These are phyloP conservation scores for Melanostoma scalare DNA, from an alignment of 2,888 invertebrate genomes.

Conservation along the genomic window DNA sequence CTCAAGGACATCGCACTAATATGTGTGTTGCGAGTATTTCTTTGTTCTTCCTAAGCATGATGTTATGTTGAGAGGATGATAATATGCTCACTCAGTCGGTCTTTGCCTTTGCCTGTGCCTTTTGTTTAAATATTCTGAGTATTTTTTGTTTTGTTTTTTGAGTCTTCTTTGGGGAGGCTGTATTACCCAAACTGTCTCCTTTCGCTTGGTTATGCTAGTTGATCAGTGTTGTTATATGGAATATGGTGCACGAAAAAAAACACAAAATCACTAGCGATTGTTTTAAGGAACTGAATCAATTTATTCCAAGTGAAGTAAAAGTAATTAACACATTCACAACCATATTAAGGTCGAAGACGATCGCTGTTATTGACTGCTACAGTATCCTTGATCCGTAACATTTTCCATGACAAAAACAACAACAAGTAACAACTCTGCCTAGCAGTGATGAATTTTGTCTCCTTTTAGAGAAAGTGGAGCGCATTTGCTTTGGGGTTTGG, in stretches of 20 bases:
- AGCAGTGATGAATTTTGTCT: background rate
- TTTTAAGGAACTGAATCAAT: too few species aligned
- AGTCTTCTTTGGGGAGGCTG: background rate
- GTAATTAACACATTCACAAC: too few species aligned
- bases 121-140: constrained; percentile 10
- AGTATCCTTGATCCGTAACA: background rate
- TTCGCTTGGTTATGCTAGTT: too few species aligned
- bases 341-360: too few species aligned
- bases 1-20: constrained; percentile 58
- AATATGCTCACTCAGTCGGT: constrained; percentile 41
- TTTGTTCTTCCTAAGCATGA: constrained; percentile 10
- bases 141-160: background rate
- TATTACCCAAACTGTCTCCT: background rate
- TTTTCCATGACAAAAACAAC: background rate
- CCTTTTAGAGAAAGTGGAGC: constrained; percentile 11
- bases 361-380: too few species aligned
- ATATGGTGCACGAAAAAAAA: too few species aligned
- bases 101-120: constrained; percentile 49
- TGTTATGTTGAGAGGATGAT: background rate
- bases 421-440: constrained; percentile 14
- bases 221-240: too few species aligned
- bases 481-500: constrained; percentile 3
- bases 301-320: too few species aligned
- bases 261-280: too few species aligned
- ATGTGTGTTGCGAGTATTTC: background rate